Evolutionary conservation across 1,140 invertebrate species (phyloP).

Genomic region (Goniozus legneri): DNA sequence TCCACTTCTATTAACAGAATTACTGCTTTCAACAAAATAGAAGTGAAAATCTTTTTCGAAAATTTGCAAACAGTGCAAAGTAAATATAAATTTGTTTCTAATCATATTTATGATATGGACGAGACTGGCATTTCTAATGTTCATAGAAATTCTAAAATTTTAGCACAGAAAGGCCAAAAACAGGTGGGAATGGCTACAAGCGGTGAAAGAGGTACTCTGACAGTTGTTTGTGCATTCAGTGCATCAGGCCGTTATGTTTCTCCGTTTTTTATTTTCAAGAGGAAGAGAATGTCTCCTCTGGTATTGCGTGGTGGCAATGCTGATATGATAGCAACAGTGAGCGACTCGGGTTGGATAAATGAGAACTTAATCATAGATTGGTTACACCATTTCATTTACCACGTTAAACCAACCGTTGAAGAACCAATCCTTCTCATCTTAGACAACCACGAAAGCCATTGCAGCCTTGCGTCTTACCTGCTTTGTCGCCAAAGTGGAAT

Average conservation of each 20-base stretch:
- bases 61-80: conserved; percentile 18
- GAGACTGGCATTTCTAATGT: conserved; percentile 44
- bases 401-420: conserved; percentile 6
- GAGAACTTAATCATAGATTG: conserved; percentile 13
- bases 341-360: conserved; percentile 17
- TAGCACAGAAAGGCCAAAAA: conserved; percentile 35
- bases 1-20: conserved; percentile 41
- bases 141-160: conserved; percentile 30
- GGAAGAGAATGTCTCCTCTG: neutral
- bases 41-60: conserved; percentile 23
- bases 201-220: conserved; percentile 29
- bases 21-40: conserved; percentile 40
- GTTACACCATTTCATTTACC: conserved; percentile 17
- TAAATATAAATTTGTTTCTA: conserved; percentile 20
- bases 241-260: neutral
- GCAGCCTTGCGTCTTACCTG: neutral
- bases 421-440: neutral
- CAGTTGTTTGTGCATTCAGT: neutral
- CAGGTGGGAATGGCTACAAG: conserved; percentile 36
- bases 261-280: neutral
- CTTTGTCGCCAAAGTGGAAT: neutral
- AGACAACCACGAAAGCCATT: neutral
- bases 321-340: neutral
- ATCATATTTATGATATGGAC: conserved; percentile 40
- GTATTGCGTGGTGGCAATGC: neutral